Evolutionary conservation across 2,797 vertebrate species (phyloP), one percentile per base, ranked within the genome.

Genomic region (Poeciliopsis gracilis): DNA sequence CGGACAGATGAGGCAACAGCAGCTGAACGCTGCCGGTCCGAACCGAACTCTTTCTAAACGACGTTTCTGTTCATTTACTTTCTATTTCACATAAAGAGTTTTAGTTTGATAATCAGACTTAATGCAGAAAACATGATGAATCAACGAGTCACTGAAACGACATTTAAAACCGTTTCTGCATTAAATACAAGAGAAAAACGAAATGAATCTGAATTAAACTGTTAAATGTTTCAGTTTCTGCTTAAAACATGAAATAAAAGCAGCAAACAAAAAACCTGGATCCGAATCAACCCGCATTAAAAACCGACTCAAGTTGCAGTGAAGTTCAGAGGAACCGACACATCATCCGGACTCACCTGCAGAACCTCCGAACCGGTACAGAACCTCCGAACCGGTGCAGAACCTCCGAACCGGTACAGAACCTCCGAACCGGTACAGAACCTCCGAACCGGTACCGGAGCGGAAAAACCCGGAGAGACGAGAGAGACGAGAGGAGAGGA

Each of bases 321-420:
- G 16, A 89, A 88, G 75, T 88, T 88, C 77, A 75, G 16, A 75
- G 28, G 38, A 67, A 33, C 46, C 67, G 49, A 53, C 12, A 55
- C 11, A 41, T 43, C 23, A 57, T 36, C 73, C 25, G 51, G 53
- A 74, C 73, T 74, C 23, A 74, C 73, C 73, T 57, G 51, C 36
- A 57, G 36, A 30, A 33, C 30, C 72, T 36, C 45, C 18, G 47
- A 51, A 36, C 72, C 72, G 30, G 71, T 0, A 33, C 33, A 33
- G 33, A 33, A 33, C 33, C 33, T 33, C 30, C 20, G 71, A 49
- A 33, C 71, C 71, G 30, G 71, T 41, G 33, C 33, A 55, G 33
- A 28, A 30, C 30, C 71, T 33, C 43, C 16, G 46, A 30, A 30
- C 30, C 30, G 30, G 30, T 2, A 30, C 30, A 30, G 30, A 30